Percentiles rank a stretch among this genome's conserved stretches.
phyloP scores from a whole-genome alignment of 2,888 invertebrate species.

The Blastobasis adustella region DNA sequence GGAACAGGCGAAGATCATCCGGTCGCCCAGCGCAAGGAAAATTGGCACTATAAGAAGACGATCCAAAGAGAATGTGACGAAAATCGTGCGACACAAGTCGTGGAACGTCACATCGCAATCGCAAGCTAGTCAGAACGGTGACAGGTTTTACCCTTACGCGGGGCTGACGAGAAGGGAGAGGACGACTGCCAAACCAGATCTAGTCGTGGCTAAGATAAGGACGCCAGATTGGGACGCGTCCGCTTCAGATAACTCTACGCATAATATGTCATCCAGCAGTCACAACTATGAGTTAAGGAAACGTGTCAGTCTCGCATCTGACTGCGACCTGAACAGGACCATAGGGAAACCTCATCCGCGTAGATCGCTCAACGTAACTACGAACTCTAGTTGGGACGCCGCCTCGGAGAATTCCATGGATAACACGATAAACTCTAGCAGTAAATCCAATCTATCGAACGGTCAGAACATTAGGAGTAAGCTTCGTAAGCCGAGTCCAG shows the following conservation, averaged over 20 bases:
- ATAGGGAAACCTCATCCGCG: constrained; percentile 46
- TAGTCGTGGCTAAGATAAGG: constrained; percentile 30
- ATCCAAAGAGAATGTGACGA: constrained; percentile 78
- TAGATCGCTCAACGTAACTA: constrained; percentile 47
- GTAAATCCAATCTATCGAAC: constrained; percentile 34
- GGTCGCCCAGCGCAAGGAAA: constrained; percentile 88
- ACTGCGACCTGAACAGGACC: constrained; percentile 47
- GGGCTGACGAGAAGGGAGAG: constrained; percentile 64
- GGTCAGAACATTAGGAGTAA: constrained; percentile 17
- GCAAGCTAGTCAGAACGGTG: constrained; percentile 50
- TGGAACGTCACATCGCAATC: constrained; percentile 75
- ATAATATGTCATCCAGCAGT: constrained; percentile 37
- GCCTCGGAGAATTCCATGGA: constrained; percentile 47
- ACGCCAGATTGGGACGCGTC: constrained; percentile 47
- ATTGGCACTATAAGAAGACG: constrained; percentile 83
- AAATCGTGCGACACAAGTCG: constrained; percentile 77
- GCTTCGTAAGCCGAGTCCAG: constrained; percentile 34
- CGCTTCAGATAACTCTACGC: constrained; percentile 39
- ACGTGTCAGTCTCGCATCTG: constrained; percentile 46
- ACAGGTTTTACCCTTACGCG: constrained; percentile 70
- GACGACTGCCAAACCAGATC: constrained; percentile 44
- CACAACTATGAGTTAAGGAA: constrained; percentile 51
- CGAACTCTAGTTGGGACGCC: constrained; percentile 44
- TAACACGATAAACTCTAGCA: constrained; percentile 38
- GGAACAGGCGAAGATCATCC: constrained; percentile 80